Base-by-base conservation (phyloP, 2,113 vertebrate species). In the Crotalus horridus region DNA sequence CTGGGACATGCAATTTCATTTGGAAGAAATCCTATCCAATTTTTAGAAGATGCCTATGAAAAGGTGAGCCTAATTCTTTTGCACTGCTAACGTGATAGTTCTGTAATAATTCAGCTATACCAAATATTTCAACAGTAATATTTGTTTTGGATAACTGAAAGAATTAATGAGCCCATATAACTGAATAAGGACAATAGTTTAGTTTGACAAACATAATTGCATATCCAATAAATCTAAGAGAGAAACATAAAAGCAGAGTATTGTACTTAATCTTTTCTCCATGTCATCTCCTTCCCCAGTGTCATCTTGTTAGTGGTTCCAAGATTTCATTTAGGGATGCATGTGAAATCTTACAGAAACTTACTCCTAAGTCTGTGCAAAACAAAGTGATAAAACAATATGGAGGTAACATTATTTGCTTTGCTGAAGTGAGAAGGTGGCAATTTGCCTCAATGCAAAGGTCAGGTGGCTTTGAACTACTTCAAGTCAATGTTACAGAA, bases 1-100 rank as follows among this genome's bases (percentile, higher is more conserved):
- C 97, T 99, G 89, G 99, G 99, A 7, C 99, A 99, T 91, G 99
- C 99, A 1, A 91, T 99, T 11, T 97, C 98, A 15, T 99, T 99
- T 97, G 99, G 99, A 29, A 99, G 96, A 96, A 99, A 98, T 94
- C 99, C 99, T 91, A 98, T 99, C 95, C 98, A 99, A 48, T 99
- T 99, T 96, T 96, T 99, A 90, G 99, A 99, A 97, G 97, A 98
- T 33, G 99, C 99, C 2, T 99, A 99, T 89, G 98, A 98, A 64
- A 99, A 99, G 98, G 99, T 99, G 95, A 95, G 97, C 6, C 48
- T 86, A 48, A 85, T 48, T 24, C 17, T 53, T 53, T 87, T 51
- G 48, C 46, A 53, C 13, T 55, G 8, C 24, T n/a, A 39, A 3
- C 5, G 10, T 74, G 4, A 26, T 69, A 13, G 17, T 56, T 59